Percentiles rank a stretch among this genome's conserved stretches.
These are phyloP conservation scores for Nymphicus hollandicus DNA, from an alignment of 2,113 vertebrate species.

Conservation along the genomic window DNA sequence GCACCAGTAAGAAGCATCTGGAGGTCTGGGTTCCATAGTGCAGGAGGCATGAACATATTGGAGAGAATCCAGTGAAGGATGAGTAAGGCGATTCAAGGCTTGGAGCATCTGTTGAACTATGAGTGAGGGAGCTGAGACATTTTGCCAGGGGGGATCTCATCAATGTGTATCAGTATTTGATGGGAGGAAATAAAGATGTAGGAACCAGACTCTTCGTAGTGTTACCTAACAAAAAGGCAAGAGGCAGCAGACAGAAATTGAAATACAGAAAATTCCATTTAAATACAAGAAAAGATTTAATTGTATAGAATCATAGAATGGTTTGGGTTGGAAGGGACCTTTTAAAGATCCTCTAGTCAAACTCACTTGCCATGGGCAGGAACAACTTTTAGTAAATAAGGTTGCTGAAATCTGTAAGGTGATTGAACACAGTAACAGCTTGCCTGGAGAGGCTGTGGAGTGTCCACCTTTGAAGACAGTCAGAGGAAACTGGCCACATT, in stretches of 20 bases:
- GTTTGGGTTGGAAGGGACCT: not conserved
- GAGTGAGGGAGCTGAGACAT: not conserved
- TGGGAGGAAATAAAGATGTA: not conserved
- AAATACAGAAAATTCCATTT: not conserved
- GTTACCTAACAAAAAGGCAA: not conserved
- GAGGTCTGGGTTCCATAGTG: not conserved
- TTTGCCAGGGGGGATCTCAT: not conserved
- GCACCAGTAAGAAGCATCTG: not conserved
- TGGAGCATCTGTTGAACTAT: not conserved
- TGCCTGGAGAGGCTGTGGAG: not conserved
- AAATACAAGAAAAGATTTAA: not conserved
- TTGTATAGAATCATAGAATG: not conserved
- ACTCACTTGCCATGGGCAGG: not conserved
- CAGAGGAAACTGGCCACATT: not conserved
- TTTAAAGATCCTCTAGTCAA: not conserved
- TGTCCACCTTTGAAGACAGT: not conserved
- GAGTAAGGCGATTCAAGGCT: fast-evolving
- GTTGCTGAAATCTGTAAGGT: not conserved
- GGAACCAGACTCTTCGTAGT: not conserved
- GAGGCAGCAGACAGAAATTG: fast-evolving
- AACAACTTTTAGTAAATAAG: not conserved
- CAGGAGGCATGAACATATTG: too few relatives aligned
- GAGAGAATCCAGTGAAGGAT: not conserved
- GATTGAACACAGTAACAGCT: not conserved
- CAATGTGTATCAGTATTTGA: not conserved